phyloP scores from a whole-genome alignment of 2,888 invertebrate genomes.

The Aricia artaxerxes region DNA sequence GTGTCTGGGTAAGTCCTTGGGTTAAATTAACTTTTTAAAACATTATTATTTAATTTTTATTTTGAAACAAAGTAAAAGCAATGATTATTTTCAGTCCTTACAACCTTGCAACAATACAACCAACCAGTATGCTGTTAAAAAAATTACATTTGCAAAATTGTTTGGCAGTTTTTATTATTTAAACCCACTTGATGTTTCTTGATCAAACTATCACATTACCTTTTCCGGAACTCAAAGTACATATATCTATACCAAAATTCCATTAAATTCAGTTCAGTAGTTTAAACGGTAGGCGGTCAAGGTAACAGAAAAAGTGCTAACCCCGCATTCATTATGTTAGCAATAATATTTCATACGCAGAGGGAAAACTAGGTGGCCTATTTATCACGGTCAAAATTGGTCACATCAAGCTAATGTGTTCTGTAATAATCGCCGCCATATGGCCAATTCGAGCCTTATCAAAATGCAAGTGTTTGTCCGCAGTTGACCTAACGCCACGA shows the following conservation, averaged over 20 bases:
- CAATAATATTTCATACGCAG: not conserved
- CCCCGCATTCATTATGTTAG: not conserved
- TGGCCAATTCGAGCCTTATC: slow-evolving; percentile 49
- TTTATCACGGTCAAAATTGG: not conserved
- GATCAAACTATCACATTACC: no score
- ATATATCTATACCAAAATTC: no score
- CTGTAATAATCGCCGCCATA: slow-evolving; percentile 30
- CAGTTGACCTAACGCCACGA: slow-evolving; percentile 12
- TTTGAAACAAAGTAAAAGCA: not conserved
- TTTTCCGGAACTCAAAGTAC: no score
- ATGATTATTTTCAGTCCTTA: not conserved
- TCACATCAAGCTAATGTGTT: slow-evolving; percentile 19
- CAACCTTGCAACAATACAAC: no score
- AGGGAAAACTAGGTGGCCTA: not conserved
- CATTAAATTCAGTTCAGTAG: no score
- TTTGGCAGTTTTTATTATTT: no score
- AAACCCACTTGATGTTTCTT: no score
- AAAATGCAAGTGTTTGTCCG: slow-evolving; percentile 27
- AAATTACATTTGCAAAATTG: no score
- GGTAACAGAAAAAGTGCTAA: not conserved
- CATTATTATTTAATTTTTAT: not conserved
- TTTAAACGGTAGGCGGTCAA: no score
- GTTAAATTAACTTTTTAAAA: not conserved
- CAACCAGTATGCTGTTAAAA: no score
- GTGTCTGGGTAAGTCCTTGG: slow-evolving; percentile 6